These are phyloP conservation scores for Ophion ventricosus DNA, from an alignment of 2,888 invertebrate species.

Conservation along the genomic window DNA sequence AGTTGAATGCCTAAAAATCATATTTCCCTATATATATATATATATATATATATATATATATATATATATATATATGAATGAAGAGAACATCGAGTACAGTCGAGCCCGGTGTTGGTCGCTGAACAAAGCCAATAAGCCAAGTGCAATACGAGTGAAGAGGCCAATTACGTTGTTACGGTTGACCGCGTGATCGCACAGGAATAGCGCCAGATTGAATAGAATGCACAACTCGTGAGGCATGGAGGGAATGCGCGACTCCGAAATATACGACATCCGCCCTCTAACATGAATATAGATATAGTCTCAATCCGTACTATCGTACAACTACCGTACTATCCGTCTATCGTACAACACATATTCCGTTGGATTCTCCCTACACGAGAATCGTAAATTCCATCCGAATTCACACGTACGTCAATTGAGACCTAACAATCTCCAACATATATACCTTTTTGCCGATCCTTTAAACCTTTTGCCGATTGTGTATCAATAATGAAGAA, in stretches of 20 bases:
- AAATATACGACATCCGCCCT: slow-evolving; percentile 23
- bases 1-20: too few relatives aligned
- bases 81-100: slow-evolving; percentile 14
- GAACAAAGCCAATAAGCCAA: slow-evolving; percentile 40
- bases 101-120: slow-evolving; percentile 25
- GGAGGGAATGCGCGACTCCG: slow-evolving; percentile 1
- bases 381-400: neutral
- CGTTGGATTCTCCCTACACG: neutral
- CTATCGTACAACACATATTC: neutral
- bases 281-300: neutral
- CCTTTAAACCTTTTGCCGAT: too few relatives aligned
- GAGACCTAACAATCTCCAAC: too few relatives aligned
- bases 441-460: too few relatives aligned
- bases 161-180: slow-evolving; percentile 60
- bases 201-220: slow-evolving; percentile 15
- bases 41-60: slow-evolving; percentile 9
- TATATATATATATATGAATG: neutral
- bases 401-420: neutral
- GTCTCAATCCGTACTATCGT: neutral
- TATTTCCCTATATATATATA: too few relatives aligned
- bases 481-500: too few relatives aligned
- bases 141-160: slow-evolving; percentile 39
- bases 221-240: slow-evolving; percentile 37
- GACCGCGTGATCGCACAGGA: slow-evolving; percentile 56
- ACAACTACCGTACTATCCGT: too few relatives aligned